Base-by-base conservation (phyloP, 2,797 vertebrate species). In the Sebastiscus albofasciatus region DNA sequence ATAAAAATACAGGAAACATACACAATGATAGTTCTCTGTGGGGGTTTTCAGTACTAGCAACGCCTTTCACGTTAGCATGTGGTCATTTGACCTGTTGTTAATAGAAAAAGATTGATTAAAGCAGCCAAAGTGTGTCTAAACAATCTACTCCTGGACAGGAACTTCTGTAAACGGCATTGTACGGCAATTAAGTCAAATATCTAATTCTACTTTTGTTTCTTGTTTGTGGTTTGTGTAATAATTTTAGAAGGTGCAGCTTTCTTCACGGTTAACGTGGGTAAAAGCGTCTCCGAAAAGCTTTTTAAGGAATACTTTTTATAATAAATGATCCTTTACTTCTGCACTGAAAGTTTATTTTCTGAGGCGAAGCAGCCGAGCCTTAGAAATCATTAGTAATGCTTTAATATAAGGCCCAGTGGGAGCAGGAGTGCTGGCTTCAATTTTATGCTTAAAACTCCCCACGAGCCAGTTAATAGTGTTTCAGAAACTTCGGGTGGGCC, bases 371-470 rank as follows among this genome's bases (percentile, higher is more conserved):
- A 66, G 73, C 68, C 62, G 6, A 66, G 59, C 74, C 9, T 36
- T 33, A 67, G 55, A 67, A 87, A 80, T 79, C 82, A 79, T 90
- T 81, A 86, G 59, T 52, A 24, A 80, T 68, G 64, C 59, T 82
- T 88, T 86, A 87, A 82, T 81, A 73, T 60, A 55, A 72, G 1
- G 13, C 82, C 16, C 82, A 86, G 86, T 75, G 39, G 84, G 90
- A 84, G 34, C 56, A 22, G 36, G 59, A 84, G 56, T 65, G 70
- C 56, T 86, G 78, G 72, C 74, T 85, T 87, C 54, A 72, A 10
- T 82, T 73, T 60, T 56, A 62, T 52, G 70, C 55, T 52, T 72
- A 26, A 56, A 73, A 58, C 80, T 75, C 75, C 72, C 75, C 70
- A 60, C 1, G 5, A 83, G 83, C 31, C 64, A 11, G 26, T 89